A percentile compares a stretch with the other conserved stretches of the same genome.
These are phyloP conservation scores for Xenus cinereus DNA, from an alignment of 2,113 vertebrate species.

Conservation along the genomic window DNA sequence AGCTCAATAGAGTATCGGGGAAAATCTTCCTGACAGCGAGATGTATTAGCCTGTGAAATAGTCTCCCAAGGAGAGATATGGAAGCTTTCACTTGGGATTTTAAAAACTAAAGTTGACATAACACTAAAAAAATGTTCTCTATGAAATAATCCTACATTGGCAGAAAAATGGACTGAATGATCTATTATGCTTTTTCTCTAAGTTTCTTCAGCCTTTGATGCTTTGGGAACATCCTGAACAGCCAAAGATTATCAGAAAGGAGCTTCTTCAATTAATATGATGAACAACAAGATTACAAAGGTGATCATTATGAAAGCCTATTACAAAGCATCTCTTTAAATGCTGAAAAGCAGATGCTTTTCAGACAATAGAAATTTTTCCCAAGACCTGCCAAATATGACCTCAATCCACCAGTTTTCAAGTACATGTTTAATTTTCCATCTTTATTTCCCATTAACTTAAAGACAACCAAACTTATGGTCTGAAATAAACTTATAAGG, in stretches of 20 bases:
- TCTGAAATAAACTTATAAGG: background rate
- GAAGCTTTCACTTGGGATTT: constrained; percentile 52
- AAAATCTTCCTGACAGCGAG: constrained; percentile 1
- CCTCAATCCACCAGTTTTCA: background rate
- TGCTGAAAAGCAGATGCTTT: background rate
- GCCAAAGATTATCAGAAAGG: background rate
- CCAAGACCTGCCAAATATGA: background rate
- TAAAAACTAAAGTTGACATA: constrained; percentile 47
- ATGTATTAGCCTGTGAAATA: constrained; percentile 46
- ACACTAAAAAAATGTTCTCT: constrained; percentile 24
- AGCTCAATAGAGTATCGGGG: background rate
- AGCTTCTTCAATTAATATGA: constrained; percentile 9
- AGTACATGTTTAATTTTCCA: background rate
- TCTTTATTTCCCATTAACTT: background rate
- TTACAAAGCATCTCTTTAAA: background rate
- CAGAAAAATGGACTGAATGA: background rate
- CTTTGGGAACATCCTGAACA: background rate
- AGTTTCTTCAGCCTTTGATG: background rate
- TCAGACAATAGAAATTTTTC: background rate
- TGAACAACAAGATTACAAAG: constrained; percentile 7
- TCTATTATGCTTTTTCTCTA: background rate
- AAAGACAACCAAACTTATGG: background rate
- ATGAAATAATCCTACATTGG: constrained; percentile 25
- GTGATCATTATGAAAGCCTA: background rate
- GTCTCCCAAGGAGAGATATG: constrained; percentile 18